Evolutionary conservation across 2,888 invertebrate genomes (phyloP), one percentile per base, ranked within the genome.

Genomic region (Tupiocoris notatus): DNA sequence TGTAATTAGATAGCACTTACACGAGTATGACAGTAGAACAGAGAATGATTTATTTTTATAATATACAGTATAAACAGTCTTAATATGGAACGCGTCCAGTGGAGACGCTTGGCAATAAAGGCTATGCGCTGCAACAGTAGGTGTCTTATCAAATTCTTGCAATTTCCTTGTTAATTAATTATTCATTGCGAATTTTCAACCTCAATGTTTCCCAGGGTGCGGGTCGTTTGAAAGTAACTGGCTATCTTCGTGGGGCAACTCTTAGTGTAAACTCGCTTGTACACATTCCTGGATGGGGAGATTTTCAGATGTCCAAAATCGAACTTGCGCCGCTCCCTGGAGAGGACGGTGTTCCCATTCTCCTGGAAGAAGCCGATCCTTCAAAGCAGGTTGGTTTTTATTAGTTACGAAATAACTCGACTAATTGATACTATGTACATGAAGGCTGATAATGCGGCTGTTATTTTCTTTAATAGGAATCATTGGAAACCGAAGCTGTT

Each of bases 241-340:
- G 98, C 0, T 97, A 92, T 84, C 84, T 99, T 68, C 87, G 95
- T 81, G 95, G 96, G 0, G 88, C 89, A 82, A 87, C 92, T 1
- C 84, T 98, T 70, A 92, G 92, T 83, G 96, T 94, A 0, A 96
- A 98, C 85, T 88, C 91, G 78, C 86, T 98, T 73, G 88, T 99
- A 22, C 96, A 99, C 82, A 88, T 99, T 74, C 91, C 95, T 62
- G 97, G 97, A 0, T 88, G 94, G 82, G 98, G 98, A 7, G 95
- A 97, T 83, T 98, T 92, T 83, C 97, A 97, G 86, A 90, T 99
- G 89, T 86, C 87, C 0, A 89, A 91, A 83, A 93, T 98, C 79
- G 90, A 90, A 84, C 87, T 88, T 0, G 85, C 88, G 0, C 86
- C 86, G 78, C 92, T 94, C 85, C 93, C 92, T 1, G 89, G 90